Conservation (phyloP, 2,797 vertebrate species). For the Numenius phaeopus region DNA sequence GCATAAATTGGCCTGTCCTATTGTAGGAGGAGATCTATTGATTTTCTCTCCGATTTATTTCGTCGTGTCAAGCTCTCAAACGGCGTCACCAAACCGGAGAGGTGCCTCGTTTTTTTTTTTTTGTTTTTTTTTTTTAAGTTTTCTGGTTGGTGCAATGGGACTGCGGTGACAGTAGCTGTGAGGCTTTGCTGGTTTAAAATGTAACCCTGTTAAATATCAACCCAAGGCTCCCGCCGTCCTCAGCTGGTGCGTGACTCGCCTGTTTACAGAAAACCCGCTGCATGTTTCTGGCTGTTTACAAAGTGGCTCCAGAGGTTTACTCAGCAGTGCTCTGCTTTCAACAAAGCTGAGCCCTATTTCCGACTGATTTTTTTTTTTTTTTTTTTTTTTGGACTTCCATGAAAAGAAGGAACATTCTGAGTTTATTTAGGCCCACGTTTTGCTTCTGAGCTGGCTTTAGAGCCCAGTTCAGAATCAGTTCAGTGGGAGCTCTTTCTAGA, state of each 20-base stretch:
- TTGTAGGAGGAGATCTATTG: background rate
- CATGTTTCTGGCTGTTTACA: conserved; percentile 73
- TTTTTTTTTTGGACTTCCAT: background rate
- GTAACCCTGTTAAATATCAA: conserved; percentile 47
- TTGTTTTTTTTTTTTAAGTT: background rate
- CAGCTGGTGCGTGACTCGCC: background rate
- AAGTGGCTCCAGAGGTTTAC: conserved; percentile 63
- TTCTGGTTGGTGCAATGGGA: background rate
- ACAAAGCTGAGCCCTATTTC: background rate
- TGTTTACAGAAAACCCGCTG: conserved; percentile 68
- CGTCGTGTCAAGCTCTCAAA: background rate
- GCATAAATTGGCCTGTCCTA: background rate
- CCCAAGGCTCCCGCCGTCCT: background rate
- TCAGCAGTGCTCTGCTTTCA: conserved; percentile 56
- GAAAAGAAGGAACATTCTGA: background rate
- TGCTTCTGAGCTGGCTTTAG: background rate
- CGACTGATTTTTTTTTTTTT: background rate
- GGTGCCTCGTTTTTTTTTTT: background rate
- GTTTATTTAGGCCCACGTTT: background rate
- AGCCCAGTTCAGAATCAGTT: background rate
- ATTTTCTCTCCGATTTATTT: background rate
- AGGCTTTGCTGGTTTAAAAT: background rate
- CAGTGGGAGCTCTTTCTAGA: background rate
- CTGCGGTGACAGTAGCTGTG: background rate
- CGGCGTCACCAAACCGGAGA: background rate